These are phyloP conservation scores for Rousettus madagascariensis DNA, from an alignment of 2,797 vertebrate species.

Conservation along the genomic window DNA sequence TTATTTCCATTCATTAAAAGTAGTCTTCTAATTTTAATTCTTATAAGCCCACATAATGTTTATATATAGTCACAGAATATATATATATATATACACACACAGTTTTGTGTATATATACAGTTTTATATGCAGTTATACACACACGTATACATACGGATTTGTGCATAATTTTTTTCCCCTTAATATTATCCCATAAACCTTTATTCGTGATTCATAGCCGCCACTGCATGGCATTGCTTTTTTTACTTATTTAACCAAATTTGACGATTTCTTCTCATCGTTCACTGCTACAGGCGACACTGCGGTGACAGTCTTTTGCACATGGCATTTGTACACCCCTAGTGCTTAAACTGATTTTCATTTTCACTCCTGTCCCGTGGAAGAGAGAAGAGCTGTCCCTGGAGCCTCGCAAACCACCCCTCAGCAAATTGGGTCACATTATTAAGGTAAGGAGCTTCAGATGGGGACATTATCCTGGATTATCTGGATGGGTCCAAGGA, in stretches of 20 bases:
- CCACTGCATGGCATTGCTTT: not conserved
- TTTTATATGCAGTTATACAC: no score
- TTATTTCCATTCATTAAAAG: conserved; percentile 51
- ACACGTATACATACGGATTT: not conserved
- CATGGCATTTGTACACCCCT: not conserved
- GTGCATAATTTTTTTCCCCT: not conserved
- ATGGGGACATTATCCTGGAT: not conserved
- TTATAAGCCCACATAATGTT: not conserved
- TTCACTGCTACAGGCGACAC: not conserved
- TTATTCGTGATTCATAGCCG: not conserved
- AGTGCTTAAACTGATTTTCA: not conserved
- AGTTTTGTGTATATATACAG: no score
- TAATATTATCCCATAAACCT: not conserved
- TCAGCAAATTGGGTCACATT: not conserved
- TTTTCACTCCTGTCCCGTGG: not conserved
- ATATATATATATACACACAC: no score
- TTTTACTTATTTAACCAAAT: not conserved
- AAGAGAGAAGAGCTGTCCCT: not conserved
- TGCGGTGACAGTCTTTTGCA: not conserved
- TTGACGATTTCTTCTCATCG: rapidly evolving
- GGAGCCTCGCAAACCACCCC: not conserved
- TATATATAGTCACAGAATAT: not conserved
- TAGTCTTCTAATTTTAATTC: conserved; percentile 9
- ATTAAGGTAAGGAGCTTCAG: not conserved
- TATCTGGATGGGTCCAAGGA: not conserved